These are phyloP conservation scores for Sarcophaga subvicina DNA, from an alignment of 2,888 invertebrate species.

Conservation along the genomic window DNA sequence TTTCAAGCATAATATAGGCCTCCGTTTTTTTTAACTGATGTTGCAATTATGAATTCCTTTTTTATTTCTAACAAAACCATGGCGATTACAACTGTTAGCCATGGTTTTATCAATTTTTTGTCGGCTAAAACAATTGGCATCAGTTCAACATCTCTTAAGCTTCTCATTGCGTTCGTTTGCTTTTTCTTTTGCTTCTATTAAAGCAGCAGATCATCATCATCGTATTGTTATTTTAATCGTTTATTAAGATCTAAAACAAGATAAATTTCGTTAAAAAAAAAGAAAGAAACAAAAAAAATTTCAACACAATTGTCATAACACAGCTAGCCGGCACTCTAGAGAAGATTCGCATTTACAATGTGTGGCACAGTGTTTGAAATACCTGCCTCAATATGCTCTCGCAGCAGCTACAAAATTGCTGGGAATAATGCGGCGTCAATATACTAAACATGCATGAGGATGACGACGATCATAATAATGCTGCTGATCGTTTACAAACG, in stretches of 20 bases:
- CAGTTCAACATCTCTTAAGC: slow-evolving; percentile 6
- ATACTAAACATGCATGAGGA: slow-evolving; percentile 5
- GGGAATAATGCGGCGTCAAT: slow-evolving; percentile 33
- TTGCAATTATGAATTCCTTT: not conserved
- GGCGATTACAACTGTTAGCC: not conserved
- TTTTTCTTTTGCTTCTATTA: not conserved
- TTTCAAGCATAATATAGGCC: too few species aligned
- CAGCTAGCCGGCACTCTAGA: too few species aligned
- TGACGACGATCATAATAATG: slow-evolving; percentile 12
- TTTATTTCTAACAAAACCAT: not conserved
- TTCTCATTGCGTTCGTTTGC: not conserved
- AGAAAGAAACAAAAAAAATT: slow-evolving; percentile 24
- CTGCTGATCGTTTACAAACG: not conserved
- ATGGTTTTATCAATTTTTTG: slow-evolving; percentile 6
- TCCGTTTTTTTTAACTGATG: too few species aligned
- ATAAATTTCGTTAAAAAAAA: slow-evolving; percentile 60
- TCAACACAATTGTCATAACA: slow-evolving; percentile 64
- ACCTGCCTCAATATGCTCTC: not conserved
- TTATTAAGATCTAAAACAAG: slow-evolving; percentile 65
- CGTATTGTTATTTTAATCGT: slow-evolving; percentile 60
- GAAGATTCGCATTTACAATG: too few species aligned
- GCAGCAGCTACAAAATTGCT: slow-evolving; percentile 19
- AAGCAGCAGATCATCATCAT: not conserved
- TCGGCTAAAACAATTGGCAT: slow-evolving; percentile 15
- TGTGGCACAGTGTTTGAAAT: too few species aligned